Conservation (phyloP, 2,797 vertebrate species). For the Sparidentex hasta region DNA sequence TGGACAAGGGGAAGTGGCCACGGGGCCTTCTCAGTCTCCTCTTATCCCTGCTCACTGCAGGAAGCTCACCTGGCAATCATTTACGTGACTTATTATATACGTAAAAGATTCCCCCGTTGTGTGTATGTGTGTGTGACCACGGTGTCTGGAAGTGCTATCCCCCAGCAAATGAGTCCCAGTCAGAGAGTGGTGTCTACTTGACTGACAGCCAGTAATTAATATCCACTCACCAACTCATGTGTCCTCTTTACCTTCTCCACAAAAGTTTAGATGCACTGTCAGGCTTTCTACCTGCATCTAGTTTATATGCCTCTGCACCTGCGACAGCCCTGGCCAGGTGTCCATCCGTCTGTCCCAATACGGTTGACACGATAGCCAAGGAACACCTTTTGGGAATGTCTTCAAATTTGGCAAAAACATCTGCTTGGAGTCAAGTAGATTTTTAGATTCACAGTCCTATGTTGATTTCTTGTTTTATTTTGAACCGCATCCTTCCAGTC, state of each 20-base stretch:
- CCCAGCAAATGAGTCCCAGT: conserved; percentile 35
- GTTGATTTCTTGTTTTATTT: too few relatives aligned
- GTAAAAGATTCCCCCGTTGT: conserved; percentile 23
- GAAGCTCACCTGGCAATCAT: conserved; percentile 66
- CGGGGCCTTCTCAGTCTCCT: conserved; percentile 49
- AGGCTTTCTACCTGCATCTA: conserved; percentile 8
- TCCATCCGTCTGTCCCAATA: too few relatives aligned
- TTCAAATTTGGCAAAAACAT: too few relatives aligned
- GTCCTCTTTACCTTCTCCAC: conserved; percentile 21
- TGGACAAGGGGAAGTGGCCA: conserved; percentile 72
- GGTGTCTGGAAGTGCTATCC: conserved; percentile 24
- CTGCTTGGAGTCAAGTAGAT: too few relatives aligned
- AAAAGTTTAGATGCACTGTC: conserved; percentile 5
- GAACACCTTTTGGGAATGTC: too few relatives aligned
- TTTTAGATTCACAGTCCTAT: too few relatives aligned
- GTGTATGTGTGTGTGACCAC: conserved; percentile 27
- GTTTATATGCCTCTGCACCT: neutral
- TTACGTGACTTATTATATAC: conserved; percentile 63
- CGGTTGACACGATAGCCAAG: too few relatives aligned
- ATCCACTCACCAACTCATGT: conserved; percentile 35
- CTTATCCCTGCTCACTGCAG: conserved; percentile 72
- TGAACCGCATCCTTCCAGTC: too few relatives aligned
- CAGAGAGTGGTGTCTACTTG: conserved; percentile 37
- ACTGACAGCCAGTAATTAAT: conserved; percentile 63
- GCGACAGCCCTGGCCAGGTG: too few relatives aligned